Evolutionary conservation across 30 jellyfish, hydroid and myxozoan genomes (phyloP).

Genomic region (Haliclystus octoradiatus): DNA sequence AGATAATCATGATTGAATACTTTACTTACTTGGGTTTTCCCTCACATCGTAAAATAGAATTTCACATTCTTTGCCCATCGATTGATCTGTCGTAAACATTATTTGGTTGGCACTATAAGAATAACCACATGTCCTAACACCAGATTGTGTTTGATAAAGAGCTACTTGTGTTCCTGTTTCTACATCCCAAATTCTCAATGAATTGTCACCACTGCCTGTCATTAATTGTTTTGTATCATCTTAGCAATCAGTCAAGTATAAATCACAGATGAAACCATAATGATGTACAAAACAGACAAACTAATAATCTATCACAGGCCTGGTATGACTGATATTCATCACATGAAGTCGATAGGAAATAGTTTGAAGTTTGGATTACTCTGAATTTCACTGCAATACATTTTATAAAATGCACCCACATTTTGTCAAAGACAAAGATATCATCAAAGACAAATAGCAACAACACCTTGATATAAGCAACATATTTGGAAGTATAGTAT

Average conservation of each 20-base stretch:
- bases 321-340: no score
- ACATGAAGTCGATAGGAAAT: no score
- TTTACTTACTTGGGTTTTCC: slow-evolving; percentile 44
- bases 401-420: no score
- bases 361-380: no score
- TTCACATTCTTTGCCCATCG: slow-evolving; percentile 85
- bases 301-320: no score
- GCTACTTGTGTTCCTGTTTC: slow-evolving; percentile 80
- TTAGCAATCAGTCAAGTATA: background rate
- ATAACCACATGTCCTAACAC: slow-evolving; percentile 82
- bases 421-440: no score
- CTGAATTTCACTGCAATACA: no score
- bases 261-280: no score
- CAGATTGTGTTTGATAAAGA: slow-evolving; percentile 54
- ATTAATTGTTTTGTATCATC: slow-evolving; percentile 69
- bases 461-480: no score
- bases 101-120: slow-evolving; percentile 72
- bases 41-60: slow-evolving; percentile 42
- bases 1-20: background rate
- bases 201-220: slow-evolving; percentile 92
- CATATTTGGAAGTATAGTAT: no score
- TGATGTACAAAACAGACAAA: no score
- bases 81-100: slow-evolving; percentile 63
- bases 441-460: no score
- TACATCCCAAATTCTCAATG: slow-evolving; percentile 75